phyloP scores from a whole-genome alignment of 64 coral and sea anemone genomes.

The Trachythela sp. region DNA sequence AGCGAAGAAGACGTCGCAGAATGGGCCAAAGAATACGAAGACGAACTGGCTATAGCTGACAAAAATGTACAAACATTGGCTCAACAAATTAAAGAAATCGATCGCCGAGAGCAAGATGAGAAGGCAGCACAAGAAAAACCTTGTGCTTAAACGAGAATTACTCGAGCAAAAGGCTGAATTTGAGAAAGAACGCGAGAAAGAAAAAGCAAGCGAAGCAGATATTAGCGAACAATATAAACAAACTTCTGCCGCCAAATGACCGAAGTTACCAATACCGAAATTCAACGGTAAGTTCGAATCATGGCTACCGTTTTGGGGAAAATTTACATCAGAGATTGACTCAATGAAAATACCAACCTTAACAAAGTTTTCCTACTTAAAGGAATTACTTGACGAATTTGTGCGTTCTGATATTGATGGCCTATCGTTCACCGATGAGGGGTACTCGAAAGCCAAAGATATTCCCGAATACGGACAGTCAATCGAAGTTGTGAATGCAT shows the following conservation, averaged over 20 bases:
- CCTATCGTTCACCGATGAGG: too few species aligned
- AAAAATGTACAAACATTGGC: background rate
- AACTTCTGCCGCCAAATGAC: slow-evolving; percentile 39
- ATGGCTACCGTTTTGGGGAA: slow-evolving; percentile 53
- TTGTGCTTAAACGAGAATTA: slow-evolving; percentile 20
- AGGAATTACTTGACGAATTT: too few species aligned
- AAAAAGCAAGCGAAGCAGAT: slow-evolving; percentile 2
- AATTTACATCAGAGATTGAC: slow-evolving; percentile 42
- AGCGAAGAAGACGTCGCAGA: slow-evolving; percentile 42
- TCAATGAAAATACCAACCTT: too few species aligned
- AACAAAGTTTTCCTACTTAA: too few species aligned
- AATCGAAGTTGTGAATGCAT: background rate
- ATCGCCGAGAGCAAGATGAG: slow-evolving; percentile 20
- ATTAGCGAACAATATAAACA: background rate
- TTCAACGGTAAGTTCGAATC: slow-evolving; percentile 53
- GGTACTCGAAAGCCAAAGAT: too few species aligned
- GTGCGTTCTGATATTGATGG: too few species aligned
- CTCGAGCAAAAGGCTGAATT: slow-evolving; percentile 30
- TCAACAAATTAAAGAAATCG: background rate
- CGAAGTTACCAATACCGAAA: slow-evolving; percentile 42
- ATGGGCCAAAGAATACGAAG: slow-evolving; percentile 24
- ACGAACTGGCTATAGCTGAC: slow-evolving; percentile 29
- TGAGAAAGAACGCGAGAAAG: slow-evolving; percentile 19
- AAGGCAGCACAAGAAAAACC: background rate
- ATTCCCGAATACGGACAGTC: background rate